These are phyloP conservation scores for Cossypha caffra DNA, from an alignment of 2,797 vertebrate genomes.

Conservation along the genomic window DNA sequence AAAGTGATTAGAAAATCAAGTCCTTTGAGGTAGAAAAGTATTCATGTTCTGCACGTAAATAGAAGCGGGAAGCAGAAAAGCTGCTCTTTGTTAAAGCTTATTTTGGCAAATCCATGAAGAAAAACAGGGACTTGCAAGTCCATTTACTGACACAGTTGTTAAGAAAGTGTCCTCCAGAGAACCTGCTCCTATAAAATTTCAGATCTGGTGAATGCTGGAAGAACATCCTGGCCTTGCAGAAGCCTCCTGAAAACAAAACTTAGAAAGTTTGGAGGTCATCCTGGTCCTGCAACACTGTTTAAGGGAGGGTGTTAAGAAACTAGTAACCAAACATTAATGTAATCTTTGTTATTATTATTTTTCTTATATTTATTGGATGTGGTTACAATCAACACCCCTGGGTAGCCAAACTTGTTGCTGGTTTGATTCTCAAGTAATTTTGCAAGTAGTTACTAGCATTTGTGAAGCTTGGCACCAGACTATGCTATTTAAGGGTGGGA, in stretches of 20 bases:
- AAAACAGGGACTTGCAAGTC: background rate
- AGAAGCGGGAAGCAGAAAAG: conserved; percentile 11
- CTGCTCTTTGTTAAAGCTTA: conserved; percentile 12
- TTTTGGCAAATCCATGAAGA: conserved; percentile 21
- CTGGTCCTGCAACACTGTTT: background rate
- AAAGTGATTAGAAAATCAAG: conserved; percentile 49
- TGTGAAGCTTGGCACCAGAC: background rate
- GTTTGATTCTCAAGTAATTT: background rate
- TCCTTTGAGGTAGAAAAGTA: conserved; percentile 24
- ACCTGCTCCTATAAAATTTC: background rate
- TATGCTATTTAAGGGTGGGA: background rate
- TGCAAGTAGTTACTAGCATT: conserved; percentile 4
- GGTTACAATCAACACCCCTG: background rate
- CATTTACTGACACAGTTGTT: background rate
- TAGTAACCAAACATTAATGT: background rate
- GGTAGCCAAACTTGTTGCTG: conserved; percentile 12
- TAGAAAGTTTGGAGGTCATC: background rate
- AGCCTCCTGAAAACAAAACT: background rate
- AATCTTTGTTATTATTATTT: background rate
- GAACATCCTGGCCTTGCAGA: background rate
- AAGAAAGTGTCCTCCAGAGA: background rate
- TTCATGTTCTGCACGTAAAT: conserved; percentile 21
- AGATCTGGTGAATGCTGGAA: background rate
- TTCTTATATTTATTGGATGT: background rate
- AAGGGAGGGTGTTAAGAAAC: background rate